Conservation (phyloP, 1,140 invertebrate genomes). For the Laupala kohalensis region DNA sequence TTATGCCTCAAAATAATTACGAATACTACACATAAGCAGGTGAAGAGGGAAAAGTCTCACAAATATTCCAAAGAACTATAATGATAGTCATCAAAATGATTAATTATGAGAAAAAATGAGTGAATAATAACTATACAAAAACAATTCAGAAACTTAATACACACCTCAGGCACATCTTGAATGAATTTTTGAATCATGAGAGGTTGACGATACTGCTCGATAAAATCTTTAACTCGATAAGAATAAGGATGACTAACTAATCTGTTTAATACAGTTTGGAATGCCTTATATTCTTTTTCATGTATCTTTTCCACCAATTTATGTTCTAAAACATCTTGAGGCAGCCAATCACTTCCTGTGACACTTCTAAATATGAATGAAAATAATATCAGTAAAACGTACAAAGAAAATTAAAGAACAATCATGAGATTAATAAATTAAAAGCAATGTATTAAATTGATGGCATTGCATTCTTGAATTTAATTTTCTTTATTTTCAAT, state of each 20-base stretch:
- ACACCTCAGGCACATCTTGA: slow-evolving; percentile 23
- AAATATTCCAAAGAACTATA: too few species aligned
- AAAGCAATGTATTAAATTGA: not conserved
- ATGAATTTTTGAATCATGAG: slow-evolving; percentile 32
- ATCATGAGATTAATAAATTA: not conserved
- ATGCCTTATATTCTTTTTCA: slow-evolving; percentile 49
- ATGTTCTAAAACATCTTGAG: slow-evolving; percentile 1
- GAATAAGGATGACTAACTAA: slow-evolving; percentile 57
- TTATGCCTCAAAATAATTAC: too few species aligned
- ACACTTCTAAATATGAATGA: not conserved
- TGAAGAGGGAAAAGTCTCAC: too few species aligned
- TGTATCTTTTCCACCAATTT: slow-evolving; percentile 13
- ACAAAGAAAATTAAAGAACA: not conserved
- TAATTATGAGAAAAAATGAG: not conserved
- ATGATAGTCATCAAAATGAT: too few species aligned
- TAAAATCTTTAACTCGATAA: slow-evolving; percentile 49
- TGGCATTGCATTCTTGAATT: too few species aligned
- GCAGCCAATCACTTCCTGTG: not conserved
- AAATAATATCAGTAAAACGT: not conserved
- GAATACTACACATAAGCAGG: too few species aligned
- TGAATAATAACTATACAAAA: not conserved
- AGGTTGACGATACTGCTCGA: slow-evolving; percentile 50
- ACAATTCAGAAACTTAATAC: not conserved
- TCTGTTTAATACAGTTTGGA: slow-evolving; percentile 55
- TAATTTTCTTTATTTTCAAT: too few species aligned